These are phyloP conservation scores for Leuctra nigra DNA, from an alignment of 2,888 invertebrate species.

Conservation along the genomic window DNA sequence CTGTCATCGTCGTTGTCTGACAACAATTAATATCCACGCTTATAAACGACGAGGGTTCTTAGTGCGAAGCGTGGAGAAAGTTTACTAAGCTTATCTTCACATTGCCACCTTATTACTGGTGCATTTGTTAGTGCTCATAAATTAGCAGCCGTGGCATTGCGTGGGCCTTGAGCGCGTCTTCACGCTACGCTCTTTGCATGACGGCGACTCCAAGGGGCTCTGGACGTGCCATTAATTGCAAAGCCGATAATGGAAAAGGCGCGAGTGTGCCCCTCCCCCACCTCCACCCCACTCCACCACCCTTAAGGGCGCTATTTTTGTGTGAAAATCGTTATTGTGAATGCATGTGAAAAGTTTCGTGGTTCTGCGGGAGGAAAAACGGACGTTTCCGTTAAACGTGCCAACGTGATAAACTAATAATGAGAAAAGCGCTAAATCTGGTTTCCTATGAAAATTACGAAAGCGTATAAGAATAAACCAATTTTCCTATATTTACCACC, in stretches of 20 bases:
- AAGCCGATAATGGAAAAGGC: conserved; percentile 24
- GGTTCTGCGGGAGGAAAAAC: no score
- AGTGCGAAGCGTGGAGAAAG: no score
- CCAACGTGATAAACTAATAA: not conserved
- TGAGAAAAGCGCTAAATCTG: not conserved
- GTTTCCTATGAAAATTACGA: not conserved
- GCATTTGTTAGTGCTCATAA: conserved; percentile 1
- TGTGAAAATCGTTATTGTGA: conserved; percentile 12
- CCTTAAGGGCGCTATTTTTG: not conserved
- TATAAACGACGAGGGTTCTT: no score
- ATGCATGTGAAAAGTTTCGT: conserved; percentile 4
- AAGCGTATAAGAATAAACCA: not conserved
- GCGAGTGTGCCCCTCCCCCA: conserved; percentile 2
- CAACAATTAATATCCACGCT: no score
- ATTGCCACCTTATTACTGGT: conserved; percentile 5
- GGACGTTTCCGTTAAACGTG: not conserved
- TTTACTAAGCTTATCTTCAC: not conserved
- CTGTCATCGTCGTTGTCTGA: no score
- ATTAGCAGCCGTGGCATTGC: not conserved
- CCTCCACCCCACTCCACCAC: not conserved
- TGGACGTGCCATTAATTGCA: conserved; percentile 19
- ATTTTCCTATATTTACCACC: not conserved
- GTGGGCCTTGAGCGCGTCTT: not conserved
- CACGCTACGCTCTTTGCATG: not conserved
- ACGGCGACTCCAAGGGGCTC: conserved; percentile 2